Evolutionary conservation across 1,140 invertebrate genomes (phyloP).

Genomic region (Drosophila subobscura): DNA sequence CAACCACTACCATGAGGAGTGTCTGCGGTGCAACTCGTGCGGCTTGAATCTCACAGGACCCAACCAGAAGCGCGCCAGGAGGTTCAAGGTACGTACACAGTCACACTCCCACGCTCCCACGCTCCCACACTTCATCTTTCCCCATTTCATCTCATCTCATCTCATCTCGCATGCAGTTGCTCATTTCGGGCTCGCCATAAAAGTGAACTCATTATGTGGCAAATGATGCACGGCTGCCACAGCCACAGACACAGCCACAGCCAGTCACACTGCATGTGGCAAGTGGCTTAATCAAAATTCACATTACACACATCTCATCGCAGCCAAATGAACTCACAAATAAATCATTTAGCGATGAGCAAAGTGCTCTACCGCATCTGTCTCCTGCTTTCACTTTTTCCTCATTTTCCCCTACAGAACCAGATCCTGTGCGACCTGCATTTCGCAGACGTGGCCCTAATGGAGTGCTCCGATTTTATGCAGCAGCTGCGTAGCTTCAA

Average conservation of each 20-base stretch:
- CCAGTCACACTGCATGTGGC: constrained; percentile 13
- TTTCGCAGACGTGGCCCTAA: constrained; percentile 93
- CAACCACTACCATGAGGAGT: constrained; percentile 98
- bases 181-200: constrained; percentile 51
- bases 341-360: constrained; percentile 25
- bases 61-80: constrained; percentile 88
- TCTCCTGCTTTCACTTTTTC: neutral
- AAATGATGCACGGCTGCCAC: constrained; percentile 35
- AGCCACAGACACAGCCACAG: no score
- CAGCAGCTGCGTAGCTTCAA: constrained; percentile 97
- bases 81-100: constrained; percentile 85
- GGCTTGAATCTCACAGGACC: constrained; percentile 95
- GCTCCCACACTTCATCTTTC: neutral
- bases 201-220: constrained; percentile 56
- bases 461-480: constrained; percentile 98
- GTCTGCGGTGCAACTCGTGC: constrained; percentile 97
- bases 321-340: constrained; percentile 1
- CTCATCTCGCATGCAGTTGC: constrained; percentile 72
- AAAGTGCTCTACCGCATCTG: neutral
- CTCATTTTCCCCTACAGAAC: constrained; percentile 56
- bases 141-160: no score
- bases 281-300: constrained; percentile 34
- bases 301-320: neutral
- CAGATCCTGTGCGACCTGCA: constrained; percentile 84
- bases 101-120: constrained; percentile 11